These are phyloP conservation scores for Pelosia muscerda DNA, from an alignment of 2,888 invertebrate species.

Conservation along the genomic window DNA sequence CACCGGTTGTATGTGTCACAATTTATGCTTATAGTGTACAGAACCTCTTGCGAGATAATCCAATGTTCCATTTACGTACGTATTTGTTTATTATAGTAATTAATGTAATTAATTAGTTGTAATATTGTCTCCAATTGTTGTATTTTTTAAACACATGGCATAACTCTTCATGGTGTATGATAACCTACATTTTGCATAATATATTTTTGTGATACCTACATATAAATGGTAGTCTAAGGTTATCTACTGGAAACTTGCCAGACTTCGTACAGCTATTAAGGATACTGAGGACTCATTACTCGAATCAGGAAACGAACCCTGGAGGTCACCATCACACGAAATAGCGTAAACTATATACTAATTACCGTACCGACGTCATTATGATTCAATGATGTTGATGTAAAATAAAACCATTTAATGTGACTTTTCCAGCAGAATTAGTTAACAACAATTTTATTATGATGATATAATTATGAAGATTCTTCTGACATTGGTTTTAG, in stretches of 20 bases:
- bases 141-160: not conserved
- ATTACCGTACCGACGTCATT: too few species aligned
- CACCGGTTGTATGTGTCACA: constrained; percentile 27
- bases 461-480: constrained; percentile 6
- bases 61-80: constrained; percentile 3
- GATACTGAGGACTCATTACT: not conserved
- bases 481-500: constrained; percentile 39
- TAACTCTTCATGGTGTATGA: not conserved
- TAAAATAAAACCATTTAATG: not conserved
- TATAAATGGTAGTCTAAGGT: too few species aligned
- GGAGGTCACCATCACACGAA: not conserved
- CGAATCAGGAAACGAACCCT: not conserved
- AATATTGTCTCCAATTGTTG: not conserved
- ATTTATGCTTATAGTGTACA: constrained; percentile 10
- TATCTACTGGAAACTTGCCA: too few species aligned
- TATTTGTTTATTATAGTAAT: not conserved
- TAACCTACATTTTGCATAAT: not conserved
- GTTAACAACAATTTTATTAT: not conserved
- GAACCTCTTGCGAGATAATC: constrained; percentile 13
- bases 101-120: not conserved
- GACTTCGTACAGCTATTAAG: not conserved
- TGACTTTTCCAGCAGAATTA: not conserved
- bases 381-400: not conserved
- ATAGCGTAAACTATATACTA: not conserved
- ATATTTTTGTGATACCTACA: not conserved